These are phyloP conservation scores for Psilopogon haemacephalus DNA, from an alignment of 2,113 vertebrate species.

Conservation along the genomic window DNA sequence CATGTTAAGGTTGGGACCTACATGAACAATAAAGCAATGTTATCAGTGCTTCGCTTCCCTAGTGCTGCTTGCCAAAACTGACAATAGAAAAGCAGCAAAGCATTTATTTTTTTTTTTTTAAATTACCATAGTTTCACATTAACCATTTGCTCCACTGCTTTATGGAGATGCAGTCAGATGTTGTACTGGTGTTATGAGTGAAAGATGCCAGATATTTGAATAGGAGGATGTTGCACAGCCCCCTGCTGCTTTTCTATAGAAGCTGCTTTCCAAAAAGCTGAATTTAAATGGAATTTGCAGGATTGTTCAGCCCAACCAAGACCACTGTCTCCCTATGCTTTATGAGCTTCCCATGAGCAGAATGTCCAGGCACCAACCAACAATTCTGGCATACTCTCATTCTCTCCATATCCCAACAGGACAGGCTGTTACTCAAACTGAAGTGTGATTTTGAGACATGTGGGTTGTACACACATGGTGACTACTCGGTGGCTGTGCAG, in stretches of 20 bases:
- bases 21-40: constrained; percentile 78
- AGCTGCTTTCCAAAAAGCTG: neutral
- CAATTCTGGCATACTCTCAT: neutral
- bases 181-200: neutral
- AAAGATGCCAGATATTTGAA: neutral
- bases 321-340: neutral
- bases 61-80: constrained; percentile 67
- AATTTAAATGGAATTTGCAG: neutral
- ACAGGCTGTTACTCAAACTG: neutral
- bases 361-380: accelerated
- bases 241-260: neutral
- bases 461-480: neutral
- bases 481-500: neutral
- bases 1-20: constrained; percentile 75
- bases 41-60: constrained; percentile 69
- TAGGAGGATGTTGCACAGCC: neutral
- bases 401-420: accelerated
- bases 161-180: neutral
- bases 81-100: constrained; percentile 64
- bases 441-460: neutral
- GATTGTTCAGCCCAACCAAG: neutral
- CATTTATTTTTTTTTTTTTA: constrained; percentile 52
- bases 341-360: neutral
- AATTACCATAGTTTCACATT: constrained; percentile 40
- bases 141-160: constrained; percentile 40